These are phyloP conservation scores for Zelostemma sp. DNA, from an alignment of 1,140 invertebrate genomes.

Conservation along the genomic window DNA sequence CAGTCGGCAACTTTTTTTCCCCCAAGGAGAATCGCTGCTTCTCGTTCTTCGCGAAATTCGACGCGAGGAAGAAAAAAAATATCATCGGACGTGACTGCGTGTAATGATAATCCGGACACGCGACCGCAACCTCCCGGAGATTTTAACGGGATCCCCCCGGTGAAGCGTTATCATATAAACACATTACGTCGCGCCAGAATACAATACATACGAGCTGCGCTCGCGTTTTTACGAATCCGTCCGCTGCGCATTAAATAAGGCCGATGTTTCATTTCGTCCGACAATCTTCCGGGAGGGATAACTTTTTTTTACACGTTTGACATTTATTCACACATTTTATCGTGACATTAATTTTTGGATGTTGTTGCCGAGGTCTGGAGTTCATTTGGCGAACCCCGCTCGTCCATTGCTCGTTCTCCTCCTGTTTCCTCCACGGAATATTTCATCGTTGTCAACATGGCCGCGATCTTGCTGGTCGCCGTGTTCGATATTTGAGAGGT, in stretches of 20 bases:
- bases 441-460: slow-evolving; percentile 22
- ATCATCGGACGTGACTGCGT: slow-evolving; percentile 10
- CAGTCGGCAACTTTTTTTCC: too few species aligned
- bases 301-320: neutral
- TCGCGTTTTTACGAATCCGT: slow-evolving; percentile 22
- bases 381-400: too few species aligned
- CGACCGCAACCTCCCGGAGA: slow-evolving; percentile 24
- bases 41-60: slow-evolving; percentile 11
- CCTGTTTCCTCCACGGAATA: slow-evolving; percentile 5
- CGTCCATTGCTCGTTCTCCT: too few species aligned
- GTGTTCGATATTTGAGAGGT: slow-evolving; percentile 44
- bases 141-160: slow-evolving; percentile 54
- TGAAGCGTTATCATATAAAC: slow-evolving; percentile 55
- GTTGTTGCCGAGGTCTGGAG: too few species aligned
- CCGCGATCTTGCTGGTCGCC: slow-evolving; percentile 30
- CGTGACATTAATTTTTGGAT: too few species aligned
- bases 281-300: too few species aligned
- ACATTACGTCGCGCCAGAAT: slow-evolving; percentile 51
- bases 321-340: too few species aligned
- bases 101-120: slow-evolving; percentile 49
- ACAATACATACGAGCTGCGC: slow-evolving; percentile 12
- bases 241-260: too few species aligned
- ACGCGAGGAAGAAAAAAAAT: slow-evolving; percentile 10
- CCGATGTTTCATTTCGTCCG: too few species aligned
- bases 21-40: too few species aligned